phyloP scores from a whole-genome alignment of 2,797 vertebrate species.

The Rousettus madagascariensis region DNA sequence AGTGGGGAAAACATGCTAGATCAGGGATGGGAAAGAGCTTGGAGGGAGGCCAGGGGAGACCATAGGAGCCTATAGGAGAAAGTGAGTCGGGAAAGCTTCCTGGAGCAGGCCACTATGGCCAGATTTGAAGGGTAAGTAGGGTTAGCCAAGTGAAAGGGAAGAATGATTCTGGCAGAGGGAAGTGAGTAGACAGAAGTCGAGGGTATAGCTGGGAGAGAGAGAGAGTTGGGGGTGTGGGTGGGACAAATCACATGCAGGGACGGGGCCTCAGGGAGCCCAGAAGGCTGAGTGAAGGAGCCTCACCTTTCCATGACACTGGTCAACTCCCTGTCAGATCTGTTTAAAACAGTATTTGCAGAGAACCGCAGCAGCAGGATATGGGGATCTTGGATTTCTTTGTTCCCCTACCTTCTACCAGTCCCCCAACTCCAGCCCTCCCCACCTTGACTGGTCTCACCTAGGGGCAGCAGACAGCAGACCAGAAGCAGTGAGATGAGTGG shows the following conservation, averaged over 20 bases:
- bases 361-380: neutral
- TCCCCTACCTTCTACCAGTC: neutral
- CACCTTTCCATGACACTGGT: neutral
- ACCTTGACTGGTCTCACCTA: conserved; percentile 32
- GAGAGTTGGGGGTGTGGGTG: fast-evolving
- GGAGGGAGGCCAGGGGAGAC: neutral
- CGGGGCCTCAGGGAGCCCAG: neutral
- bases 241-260: neutral
- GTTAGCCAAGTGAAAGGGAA: neutral
- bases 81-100: neutral
- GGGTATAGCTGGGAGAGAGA: neutral
- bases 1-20: neutral
- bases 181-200: neutral
- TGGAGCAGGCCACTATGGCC: neutral
- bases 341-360: neutral
- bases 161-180: neutral
- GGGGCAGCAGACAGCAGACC: neutral
- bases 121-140: neutral
- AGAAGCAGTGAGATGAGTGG: neutral
- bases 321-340: neutral
- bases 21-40: neutral
- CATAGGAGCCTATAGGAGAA: neutral
- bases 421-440: neutral
- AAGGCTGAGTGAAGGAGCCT: neutral
- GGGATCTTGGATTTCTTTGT: neutral